These are phyloP conservation scores for Ursus arctos DNA, from an alignment of 2,113 vertebrate species.

Conservation along the genomic window DNA sequence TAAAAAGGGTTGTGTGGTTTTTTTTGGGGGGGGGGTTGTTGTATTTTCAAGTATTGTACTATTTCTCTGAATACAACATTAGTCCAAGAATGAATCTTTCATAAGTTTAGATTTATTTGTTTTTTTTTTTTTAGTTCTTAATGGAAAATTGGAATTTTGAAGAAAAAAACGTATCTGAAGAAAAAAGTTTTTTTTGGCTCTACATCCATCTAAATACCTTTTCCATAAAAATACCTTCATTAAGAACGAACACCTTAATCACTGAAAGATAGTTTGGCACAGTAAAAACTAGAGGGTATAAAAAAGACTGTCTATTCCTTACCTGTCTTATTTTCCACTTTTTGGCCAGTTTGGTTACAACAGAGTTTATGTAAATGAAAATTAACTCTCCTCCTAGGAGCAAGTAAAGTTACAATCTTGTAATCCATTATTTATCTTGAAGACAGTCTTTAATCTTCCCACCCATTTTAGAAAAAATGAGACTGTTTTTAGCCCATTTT, in stretches of 20 bases:
- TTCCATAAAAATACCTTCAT: neutral
- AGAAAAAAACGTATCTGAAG: neutral
- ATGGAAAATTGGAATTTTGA: neutral
- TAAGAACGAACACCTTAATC: neutral
- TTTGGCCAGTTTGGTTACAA: neutral
- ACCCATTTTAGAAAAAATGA: neutral
- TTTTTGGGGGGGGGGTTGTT: too few relatives aligned
- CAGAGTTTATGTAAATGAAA: constrained; percentile 18
- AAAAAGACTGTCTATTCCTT: neutral
- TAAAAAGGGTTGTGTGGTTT: neutral
- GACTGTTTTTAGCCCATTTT: constrained; percentile 49
- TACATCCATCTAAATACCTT: neutral
- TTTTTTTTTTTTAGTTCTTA: neutral
- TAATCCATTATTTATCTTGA: constrained; percentile 48
- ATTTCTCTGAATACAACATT: neutral
- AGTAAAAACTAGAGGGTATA: neutral
- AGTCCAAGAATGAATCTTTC: neutral
- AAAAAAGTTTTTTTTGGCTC: neutral
- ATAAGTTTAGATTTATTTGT: neutral
- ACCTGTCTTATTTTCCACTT: neutral
- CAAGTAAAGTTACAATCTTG: neutral
- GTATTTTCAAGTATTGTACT: neutral
- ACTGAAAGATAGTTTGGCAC: neutral
- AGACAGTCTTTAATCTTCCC: neutral
- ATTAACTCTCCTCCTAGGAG: neutral